Conservation (phyloP, 1,140 invertebrate genomes). For the Nebria ingens region DNA sequence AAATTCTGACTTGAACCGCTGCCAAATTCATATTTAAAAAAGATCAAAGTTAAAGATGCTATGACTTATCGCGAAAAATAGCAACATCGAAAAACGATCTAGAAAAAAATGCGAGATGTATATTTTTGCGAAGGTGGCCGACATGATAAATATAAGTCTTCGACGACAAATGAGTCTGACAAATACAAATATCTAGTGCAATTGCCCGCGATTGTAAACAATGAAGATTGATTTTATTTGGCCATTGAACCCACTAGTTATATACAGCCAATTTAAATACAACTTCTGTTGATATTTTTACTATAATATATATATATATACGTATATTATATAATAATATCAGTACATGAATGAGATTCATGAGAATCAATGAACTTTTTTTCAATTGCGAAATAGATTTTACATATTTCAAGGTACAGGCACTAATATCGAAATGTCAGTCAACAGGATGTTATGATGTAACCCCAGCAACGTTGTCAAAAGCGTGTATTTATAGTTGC, state of each 20-base stretch:
- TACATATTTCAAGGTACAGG: neutral
- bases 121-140: neutral
- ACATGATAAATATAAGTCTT: no score
- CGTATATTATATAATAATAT: conserved; percentile 2
- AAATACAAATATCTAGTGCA: no score
- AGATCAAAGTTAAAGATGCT: neutral
- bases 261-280: no score
- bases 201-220: no score
- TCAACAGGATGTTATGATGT: neutral
- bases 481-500: neutral
- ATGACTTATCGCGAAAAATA: neutral
- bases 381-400: no score
- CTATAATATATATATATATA: conserved; percentile 6
- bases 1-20: conserved; percentile 21
- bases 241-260: no score
- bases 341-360: no score
- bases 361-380: neutral
- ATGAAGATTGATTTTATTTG: no score
- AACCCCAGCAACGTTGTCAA: neutral
- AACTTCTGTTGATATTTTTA: neutral
- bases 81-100: neutral
- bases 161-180: no score
- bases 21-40: conserved; percentile 17
- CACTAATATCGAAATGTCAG: neutral
- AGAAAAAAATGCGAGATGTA: neutral